These are phyloP conservation scores for Proctacanthus coquilletti DNA, from an alignment of 1,140 invertebrate genomes.

Conservation along the genomic window DNA sequence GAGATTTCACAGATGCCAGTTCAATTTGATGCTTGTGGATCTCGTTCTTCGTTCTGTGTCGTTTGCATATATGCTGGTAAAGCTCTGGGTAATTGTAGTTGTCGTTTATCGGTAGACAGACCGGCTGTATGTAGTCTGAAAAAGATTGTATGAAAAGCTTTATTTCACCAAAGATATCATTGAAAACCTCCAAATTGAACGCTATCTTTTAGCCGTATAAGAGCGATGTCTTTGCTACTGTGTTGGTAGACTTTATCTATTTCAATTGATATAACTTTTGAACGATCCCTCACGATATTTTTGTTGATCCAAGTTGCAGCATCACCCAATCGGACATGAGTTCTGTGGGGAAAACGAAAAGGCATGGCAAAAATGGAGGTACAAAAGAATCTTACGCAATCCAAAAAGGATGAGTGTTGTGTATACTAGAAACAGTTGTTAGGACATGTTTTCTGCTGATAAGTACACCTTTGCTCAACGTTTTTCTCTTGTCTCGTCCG, in stretches of 20 bases:
- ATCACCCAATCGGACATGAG: neutral
- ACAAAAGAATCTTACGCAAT: conserved; percentile 1
- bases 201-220: neutral
- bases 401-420: conserved; percentile 3
- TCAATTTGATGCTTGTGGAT: neutral
- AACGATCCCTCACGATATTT: neutral
- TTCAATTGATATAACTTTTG: neutral
- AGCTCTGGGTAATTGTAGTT: conserved; percentile 2
- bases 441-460: neutral
- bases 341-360: neutral
- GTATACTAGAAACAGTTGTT: conserved; percentile 2
- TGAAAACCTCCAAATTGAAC: neutral
- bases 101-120: conserved; percentile 1
- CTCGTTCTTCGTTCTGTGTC: neutral
- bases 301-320: neutral
- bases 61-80: conserved; percentile 1
- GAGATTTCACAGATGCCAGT: neutral
- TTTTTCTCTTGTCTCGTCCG: neutral
- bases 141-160: neutral
- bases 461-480: conserved; percentile 2
- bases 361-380: neutral
- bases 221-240: neutral
- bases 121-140: neutral
- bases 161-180: neutral
- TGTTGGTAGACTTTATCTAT: conserved; percentile 1